Evolutionary conservation across 1,140 invertebrate genomes (phyloP).

Genomic region (Protaetia brevitarsis): DNA sequence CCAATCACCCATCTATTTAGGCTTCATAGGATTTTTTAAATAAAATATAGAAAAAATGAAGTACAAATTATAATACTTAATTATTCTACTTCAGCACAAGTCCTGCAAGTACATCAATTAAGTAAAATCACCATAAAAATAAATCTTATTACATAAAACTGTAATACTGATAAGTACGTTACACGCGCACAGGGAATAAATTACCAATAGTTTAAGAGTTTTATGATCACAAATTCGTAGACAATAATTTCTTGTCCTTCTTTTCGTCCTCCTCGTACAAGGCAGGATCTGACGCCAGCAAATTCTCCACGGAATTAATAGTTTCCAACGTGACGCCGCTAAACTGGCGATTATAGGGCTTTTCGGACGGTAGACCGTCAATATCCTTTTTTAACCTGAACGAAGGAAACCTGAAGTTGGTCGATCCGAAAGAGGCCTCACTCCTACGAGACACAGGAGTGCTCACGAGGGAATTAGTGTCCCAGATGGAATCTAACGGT

Average conservation of each 20-base stretch:
- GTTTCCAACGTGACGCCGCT: constrained; percentile 8
- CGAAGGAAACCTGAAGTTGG: neutral
- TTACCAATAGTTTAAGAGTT: neutral
- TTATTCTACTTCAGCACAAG: too few species aligned
- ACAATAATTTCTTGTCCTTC: neutral
- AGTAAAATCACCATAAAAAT: too few species aligned
- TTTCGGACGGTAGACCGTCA: neutral
- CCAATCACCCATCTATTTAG: too few species aligned
- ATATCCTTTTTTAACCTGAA: constrained; percentile 10
- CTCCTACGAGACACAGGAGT: neutral
- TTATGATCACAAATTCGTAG: constrained; percentile 15
- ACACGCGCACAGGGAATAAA: too few species aligned
- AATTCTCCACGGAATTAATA: constrained; percentile 19
- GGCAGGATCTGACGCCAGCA: neutral
- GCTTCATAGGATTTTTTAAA: too few species aligned
- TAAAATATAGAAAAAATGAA: too few species aligned
- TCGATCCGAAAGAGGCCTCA: neutral
- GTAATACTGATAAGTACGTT: too few species aligned
- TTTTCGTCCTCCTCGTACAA: neutral
- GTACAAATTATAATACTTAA: too few species aligned
- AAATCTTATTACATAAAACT: too few species aligned
- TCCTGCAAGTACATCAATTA: too few species aligned
- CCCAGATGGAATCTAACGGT: constrained; percentile 2
- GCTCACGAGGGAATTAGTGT: neutral
- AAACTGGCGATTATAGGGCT: neutral